Evolutionary conservation across 37 sponge, comb jelly and placozoan genomes (phyloP), one percentile per base, ranked within the genome.

Genomic region (Axinella damicornis): DNA sequence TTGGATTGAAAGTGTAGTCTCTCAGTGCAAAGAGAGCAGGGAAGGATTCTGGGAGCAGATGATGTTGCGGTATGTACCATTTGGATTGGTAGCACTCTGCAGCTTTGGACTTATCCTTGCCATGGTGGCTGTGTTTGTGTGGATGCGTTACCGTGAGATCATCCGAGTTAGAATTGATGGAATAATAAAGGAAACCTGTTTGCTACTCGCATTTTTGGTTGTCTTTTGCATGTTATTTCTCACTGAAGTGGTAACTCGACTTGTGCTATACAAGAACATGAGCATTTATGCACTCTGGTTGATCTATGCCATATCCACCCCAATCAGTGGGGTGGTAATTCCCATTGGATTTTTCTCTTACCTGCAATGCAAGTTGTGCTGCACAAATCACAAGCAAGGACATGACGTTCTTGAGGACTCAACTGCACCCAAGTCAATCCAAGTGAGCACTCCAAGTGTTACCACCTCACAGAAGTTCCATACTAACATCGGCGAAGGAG

Each of bases 271-370:
- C 2, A 0, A 28, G 33, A 28, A 56, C 19, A 30, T 25, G 9
- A 56, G 15, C 27, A 24, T 9, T 32, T 75, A 52, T 33, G 19
- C 6, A 11, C 22, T 54, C 1, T 54, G 57, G 76, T 2, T 57
- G 5, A 13, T 75, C 22, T 75, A 75, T 56, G 76, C 76, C 16
- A 28, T 75, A 22, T 54, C 76, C 57, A 53, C 76, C 5, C 76
- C 76, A 18, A 20, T 75, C 20, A 33, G 76, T 31, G 76, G 57
- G 25, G 76, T 75, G 18, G 18, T 56, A 1, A 40, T 75, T 25
- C 76, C 76, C 5, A 56, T 75, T 25, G 76, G 56, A 52, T 52
- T 75, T 20, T 22, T 75, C 24, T 15, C 54, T 2, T 75, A 75
- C 33, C 33, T 67, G 2, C 30, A 9, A 9, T 35, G 68, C 19